These are phyloP conservation scores for Lepus americanus DNA, from an alignment of 2,113 vertebrate species.

Conservation along the genomic window DNA sequence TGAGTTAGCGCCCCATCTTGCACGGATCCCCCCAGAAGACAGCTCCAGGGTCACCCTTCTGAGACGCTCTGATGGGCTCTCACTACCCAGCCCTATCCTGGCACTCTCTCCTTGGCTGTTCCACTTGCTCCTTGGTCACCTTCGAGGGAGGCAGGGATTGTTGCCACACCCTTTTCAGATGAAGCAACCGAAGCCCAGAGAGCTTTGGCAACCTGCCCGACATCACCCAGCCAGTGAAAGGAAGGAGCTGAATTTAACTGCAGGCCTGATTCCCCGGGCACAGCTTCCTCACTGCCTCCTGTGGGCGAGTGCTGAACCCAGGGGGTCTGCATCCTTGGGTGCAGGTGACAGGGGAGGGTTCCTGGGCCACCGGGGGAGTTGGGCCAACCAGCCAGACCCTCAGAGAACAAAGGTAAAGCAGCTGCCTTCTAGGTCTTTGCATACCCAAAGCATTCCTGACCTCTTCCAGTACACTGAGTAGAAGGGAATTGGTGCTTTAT, in stretches of 20 bases:
- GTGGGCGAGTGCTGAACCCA: background rate
- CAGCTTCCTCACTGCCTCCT: background rate
- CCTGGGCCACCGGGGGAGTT: background rate
- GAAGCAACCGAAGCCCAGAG: background rate
- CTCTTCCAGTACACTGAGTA: background rate
- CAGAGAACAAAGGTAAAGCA: background rate
- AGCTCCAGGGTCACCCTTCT: rapidly evolving
- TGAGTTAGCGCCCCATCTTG: background rate
- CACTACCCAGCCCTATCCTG: rapidly evolving
- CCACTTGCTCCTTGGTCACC: background rate
- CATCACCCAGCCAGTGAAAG: background rate
- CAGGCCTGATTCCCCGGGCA: background rate
- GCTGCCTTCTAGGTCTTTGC: background rate
- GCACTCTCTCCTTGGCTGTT: background rate
- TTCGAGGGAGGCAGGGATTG: background rate
- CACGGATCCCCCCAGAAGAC: background rate
- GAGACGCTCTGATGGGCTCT: rapidly evolving
- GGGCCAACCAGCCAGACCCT: background rate
- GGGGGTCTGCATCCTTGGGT: background rate
- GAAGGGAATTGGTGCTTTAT: background rate
- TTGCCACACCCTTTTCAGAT: background rate
- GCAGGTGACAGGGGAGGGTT: background rate
- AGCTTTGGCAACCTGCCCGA: background rate
- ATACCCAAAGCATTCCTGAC: background rate
- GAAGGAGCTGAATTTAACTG: background rate